Percentiles rank a stretch among this genome's conserved stretches.
These are phyloP conservation scores for Scaptomyza graminum DNA, from an alignment of 1,140 invertebrate species.

Conservation along the genomic window DNA sequence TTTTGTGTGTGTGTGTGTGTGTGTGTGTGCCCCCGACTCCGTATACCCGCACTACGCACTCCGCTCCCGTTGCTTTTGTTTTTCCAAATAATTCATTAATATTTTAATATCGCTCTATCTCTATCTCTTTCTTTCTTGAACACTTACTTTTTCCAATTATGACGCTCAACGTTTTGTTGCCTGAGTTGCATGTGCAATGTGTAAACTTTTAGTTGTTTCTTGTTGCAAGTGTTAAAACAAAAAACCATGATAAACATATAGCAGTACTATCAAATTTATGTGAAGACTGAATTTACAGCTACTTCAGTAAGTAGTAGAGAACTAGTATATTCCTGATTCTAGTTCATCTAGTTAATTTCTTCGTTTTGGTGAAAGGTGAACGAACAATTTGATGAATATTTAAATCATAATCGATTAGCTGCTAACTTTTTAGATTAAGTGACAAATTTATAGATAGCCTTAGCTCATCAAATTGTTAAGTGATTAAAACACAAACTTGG, in stretches of 20 bases:
- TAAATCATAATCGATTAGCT: neutral
- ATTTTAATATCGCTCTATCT: slow-evolving; percentile 67
- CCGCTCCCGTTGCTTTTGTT: slow-evolving; percentile 64
- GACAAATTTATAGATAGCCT: neutral
- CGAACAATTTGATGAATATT: too few relatives aligned
- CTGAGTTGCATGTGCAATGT: slow-evolving; percentile 76
- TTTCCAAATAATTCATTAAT: slow-evolving; percentile 84
- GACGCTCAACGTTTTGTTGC: slow-evolving; percentile 57
- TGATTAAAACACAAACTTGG: slow-evolving; percentile 3
- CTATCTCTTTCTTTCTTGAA: slow-evolving; percentile 13
- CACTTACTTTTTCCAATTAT: slow-evolving; percentile 60
- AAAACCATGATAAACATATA: too few relatives aligned
- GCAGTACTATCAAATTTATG: too few relatives aligned
- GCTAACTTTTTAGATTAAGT: neutral
- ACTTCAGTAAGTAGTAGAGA: too few relatives aligned
- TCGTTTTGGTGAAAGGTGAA: too few relatives aligned
- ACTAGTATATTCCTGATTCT: too few relatives aligned
- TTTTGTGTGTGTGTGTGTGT: slow-evolving; percentile 49
- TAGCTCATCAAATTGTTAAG: slow-evolving; percentile 10
- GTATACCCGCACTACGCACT: slow-evolving; percentile 1
- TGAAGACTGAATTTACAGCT: too few relatives aligned
- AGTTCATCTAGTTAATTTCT: too few relatives aligned
- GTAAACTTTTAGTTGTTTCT: neutral
- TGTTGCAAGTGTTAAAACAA: too few relatives aligned
- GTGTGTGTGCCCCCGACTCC: slow-evolving; percentile 28